Evolutionary conservation across 1,140 invertebrate genomes (phyloP).

Genomic region (Drosophila varians): DNA sequence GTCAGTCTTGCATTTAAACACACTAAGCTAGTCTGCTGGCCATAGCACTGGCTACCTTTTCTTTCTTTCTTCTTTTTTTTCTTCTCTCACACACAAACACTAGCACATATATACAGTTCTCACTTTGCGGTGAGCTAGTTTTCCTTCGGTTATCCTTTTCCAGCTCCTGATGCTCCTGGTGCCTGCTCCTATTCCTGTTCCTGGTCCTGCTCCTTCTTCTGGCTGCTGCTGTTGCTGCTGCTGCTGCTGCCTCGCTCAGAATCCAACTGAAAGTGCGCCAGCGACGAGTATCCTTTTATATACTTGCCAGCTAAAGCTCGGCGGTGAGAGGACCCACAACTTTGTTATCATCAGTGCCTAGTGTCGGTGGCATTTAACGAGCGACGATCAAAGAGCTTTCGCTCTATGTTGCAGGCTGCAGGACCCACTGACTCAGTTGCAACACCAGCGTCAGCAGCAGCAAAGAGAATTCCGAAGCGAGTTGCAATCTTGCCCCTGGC

Average conservation of each 20-base stretch:
- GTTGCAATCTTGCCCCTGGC: constrained; percentile 28
- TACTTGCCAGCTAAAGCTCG: constrained; percentile 48
- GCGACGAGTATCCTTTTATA: constrained; percentile 76
- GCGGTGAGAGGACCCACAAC: constrained; percentile 34
- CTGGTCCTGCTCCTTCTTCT: constrained; percentile 15
- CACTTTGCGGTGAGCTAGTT: constrained; percentile 38
- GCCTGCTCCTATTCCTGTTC: constrained; percentile 15
- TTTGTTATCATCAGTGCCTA: constrained; percentile 55
- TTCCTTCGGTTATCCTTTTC: constrained; percentile 26
- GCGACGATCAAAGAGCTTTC: constrained; percentile 71
- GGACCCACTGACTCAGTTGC: constrained; percentile 4
- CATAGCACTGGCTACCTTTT: constrained; percentile 20
- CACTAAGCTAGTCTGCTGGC: background rate
- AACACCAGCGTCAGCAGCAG: constrained; percentile 5
- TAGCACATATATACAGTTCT: constrained; percentile 16
- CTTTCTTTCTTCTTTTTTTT: constrained; percentile 7
- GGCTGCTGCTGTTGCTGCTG: constrained; percentile 34
- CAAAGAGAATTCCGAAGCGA: constrained; percentile 12
- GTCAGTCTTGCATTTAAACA: constrained; percentile 33
- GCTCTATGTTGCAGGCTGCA: constrained; percentile 28
- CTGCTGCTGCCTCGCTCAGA: constrained; percentile 71
- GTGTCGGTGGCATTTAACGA: constrained; percentile 16
- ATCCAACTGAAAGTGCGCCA: constrained; percentile 75
- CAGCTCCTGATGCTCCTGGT: constrained; percentile 10
- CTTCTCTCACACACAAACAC: constrained; percentile 15